phyloP scores from a whole-genome alignment of 1,140 invertebrate genomes.

The Calliopsis andreniformis region DNA sequence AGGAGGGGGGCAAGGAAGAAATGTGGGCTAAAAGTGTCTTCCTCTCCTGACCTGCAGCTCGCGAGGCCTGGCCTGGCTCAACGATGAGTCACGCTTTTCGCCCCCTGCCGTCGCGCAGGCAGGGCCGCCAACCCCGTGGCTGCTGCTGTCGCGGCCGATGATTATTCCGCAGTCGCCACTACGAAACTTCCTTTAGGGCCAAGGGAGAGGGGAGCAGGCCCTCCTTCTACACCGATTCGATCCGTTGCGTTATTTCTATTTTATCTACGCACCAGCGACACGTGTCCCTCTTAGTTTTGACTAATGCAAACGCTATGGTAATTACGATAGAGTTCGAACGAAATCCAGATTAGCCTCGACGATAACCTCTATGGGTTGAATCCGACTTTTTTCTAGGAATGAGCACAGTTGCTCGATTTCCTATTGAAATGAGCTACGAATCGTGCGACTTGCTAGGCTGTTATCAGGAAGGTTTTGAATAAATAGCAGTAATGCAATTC shows the following conservation, averaged over 20 bases:
- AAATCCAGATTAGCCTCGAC: too few species aligned
- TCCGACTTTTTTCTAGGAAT: too few species aligned
- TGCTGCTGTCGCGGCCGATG: constrained; percentile 54
- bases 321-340: background rate
- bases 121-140: constrained; percentile 59
- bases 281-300: background rate
- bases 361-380: too few species aligned
- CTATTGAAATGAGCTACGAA: background rate
- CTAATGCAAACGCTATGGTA: background rate
- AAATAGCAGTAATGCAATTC: constrained; percentile 30
- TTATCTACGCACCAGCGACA: background rate
- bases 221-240: constrained; percentile 27
- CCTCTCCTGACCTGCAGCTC: constrained; percentile 76
- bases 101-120: constrained; percentile 34
- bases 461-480: background rate
- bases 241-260: background rate
- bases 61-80: constrained; percentile 72
- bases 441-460: background rate
- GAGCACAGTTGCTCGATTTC: constrained; percentile 1
- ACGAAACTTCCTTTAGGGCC: constrained; percentile 35
- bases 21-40: constrained; percentile 77
- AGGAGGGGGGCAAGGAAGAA: constrained; percentile 65
- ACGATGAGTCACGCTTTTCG: constrained; percentile 74
- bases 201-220: background rate
- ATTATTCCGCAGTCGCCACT: constrained; percentile 52